phyloP scores from a whole-genome alignment of 2,888 invertebrate species.

The Heliothis peltigera region DNA sequence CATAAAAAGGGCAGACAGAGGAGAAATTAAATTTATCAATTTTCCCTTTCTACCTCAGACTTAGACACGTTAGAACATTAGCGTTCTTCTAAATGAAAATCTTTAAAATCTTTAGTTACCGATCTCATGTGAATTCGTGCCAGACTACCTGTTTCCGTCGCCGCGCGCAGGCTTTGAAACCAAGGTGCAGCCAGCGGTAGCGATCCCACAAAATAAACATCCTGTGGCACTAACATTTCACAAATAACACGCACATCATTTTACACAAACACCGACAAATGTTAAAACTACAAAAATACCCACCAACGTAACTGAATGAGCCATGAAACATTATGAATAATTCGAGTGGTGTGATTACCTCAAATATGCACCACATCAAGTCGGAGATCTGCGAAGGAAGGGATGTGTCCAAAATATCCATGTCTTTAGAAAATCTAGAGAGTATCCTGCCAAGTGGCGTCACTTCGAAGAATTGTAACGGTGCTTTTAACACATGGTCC shows the following conservation, averaged over 20 bases:
- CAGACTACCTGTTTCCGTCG: too few species aligned
- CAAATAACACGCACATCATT: conserved; percentile 28
- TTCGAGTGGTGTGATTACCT: conserved; percentile 88
- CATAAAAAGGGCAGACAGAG: too few species aligned
- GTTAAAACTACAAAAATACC: conserved; percentile 34
- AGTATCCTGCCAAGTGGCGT: conserved; percentile 94
- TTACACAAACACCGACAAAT: conserved; percentile 45
- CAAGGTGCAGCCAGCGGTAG: too few species aligned
- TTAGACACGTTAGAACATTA: too few species aligned
- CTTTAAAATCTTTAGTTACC: too few species aligned
- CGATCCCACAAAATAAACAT: too few species aligned
- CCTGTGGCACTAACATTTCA: conserved; percentile 14
- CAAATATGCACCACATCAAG: conserved; percentile 92
- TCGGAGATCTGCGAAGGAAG: conserved; percentile 92
- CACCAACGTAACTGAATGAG: conserved; percentile 44
- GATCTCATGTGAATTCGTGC: too few species aligned
- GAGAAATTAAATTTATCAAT: too few species aligned
- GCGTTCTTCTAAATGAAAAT: too few species aligned
- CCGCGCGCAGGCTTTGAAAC: too few species aligned
- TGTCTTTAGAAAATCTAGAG: conserved; percentile 93
- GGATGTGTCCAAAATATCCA: conserved; percentile 92
- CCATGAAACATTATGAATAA: conserved; percentile 53
- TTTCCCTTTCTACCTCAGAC: too few species aligned
- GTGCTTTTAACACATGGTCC: conserved; percentile 91
- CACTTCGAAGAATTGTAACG: conserved; percentile 94